Conservation (phyloP, 1,140 invertebrate species). For the Campoletis sonorensis region DNA sequence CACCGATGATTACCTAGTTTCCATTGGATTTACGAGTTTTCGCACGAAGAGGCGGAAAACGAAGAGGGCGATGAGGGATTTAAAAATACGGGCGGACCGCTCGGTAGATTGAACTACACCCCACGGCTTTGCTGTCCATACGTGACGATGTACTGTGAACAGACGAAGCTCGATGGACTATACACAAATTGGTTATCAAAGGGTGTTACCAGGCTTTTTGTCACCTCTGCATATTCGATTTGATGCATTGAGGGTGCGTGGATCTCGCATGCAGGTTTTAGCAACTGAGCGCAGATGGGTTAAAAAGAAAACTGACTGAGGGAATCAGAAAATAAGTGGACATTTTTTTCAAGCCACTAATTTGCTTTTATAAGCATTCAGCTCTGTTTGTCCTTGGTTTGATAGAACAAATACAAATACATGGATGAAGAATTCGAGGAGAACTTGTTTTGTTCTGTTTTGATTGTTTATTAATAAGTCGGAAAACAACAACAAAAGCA, state of each 20-base stretch:
- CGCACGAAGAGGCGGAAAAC: neutral
- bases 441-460: no score
- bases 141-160: neutral
- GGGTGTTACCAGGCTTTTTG: slow-evolving; percentile 68
- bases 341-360: no score
- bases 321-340: no score
- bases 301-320: no score
- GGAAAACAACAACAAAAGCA: no score
- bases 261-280: neutral
- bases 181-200: slow-evolving; percentile 74
- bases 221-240: slow-evolving; percentile 72
- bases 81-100: slow-evolving; percentile 41
- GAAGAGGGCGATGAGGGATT: slow-evolving; percentile 23
- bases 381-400: no score
- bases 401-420: no score
- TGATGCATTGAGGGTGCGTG: slow-evolving; percentile 67
- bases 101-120: slow-evolving; percentile 59
- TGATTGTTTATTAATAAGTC: no score
- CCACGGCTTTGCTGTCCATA: neutral
- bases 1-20: slow-evolving; percentile 36
- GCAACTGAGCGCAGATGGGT: neutral
- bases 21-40: slow-evolving; percentile 10
- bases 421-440: no score
- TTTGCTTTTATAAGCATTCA: no score
- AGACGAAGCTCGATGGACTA: neutral